Percentiles rank a stretch among this genome's conserved stretches.
These are phyloP conservation scores for Didymodactylos carnosus DNA, from an alignment of 2,888 invertebrate species.

Conservation along the genomic window DNA sequence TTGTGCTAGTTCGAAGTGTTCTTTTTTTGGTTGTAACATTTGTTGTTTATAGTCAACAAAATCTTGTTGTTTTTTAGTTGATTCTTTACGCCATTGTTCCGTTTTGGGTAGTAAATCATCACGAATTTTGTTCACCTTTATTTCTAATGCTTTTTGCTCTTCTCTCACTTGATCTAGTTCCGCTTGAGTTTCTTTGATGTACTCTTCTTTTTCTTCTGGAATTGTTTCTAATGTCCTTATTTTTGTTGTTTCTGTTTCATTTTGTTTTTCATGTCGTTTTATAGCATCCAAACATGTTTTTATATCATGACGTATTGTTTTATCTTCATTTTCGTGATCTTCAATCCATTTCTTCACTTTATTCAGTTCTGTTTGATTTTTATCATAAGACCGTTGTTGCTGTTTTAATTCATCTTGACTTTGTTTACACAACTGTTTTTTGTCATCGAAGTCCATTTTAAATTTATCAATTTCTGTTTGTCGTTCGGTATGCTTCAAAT, in stretches of 20 bases:
- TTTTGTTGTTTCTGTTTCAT: conserved; percentile 40
- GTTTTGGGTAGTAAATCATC: conserved; percentile 22
- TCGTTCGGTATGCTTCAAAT: not conserved
- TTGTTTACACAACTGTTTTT: conserved; percentile 20
- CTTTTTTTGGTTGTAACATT: not conserved
- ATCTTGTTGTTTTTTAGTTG: conserved; percentile 35
- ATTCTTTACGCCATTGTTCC: conserved; percentile 44
- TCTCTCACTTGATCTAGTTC: conserved; percentile 43
- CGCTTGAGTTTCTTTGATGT: conserved; percentile 41
- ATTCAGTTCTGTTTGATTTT: conserved; percentile 40
- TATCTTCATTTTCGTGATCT: conserved; percentile 40
- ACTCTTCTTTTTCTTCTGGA: conserved; percentile 53
- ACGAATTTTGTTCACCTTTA: conserved; percentile 38
- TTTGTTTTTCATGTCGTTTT: conserved; percentile 50
- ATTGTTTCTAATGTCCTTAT: conserved; percentile 45
- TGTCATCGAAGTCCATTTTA: not conserved
- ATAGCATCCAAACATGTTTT: conserved; percentile 42
- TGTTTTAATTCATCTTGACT: conserved; percentile 22
- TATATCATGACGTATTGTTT: conserved; percentile 21
- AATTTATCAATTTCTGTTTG: not conserved
- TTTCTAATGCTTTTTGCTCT: conserved; percentile 40
- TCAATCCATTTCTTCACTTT: conserved; percentile 41
- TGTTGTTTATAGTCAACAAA: conserved; percentile 1
- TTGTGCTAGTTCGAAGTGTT: conserved; percentile 22
- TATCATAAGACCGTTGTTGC: conserved; percentile 36